Base-by-base conservation (phyloP, 2,797 vertebrate genomes). In the Tolypeutes matacus region DNA sequence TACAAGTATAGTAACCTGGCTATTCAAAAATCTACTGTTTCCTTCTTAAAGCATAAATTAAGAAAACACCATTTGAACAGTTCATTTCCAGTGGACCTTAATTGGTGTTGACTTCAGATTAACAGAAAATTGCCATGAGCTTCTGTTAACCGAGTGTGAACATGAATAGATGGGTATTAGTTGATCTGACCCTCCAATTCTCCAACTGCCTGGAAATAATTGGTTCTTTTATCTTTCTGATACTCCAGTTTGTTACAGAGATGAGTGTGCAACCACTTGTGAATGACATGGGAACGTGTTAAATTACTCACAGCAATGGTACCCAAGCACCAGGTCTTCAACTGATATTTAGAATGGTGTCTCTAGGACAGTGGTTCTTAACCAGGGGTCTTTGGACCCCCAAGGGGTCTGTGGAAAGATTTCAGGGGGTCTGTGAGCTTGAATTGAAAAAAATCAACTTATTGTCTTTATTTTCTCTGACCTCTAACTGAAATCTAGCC, bases 171-270 rank as follows among this genome's bases (percentile, higher is more conserved):
- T 81, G 56, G 15, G 87, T 96, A 89, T 78, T 78, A 93, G 36
- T 65, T 91, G 83, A 62, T 84, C 77, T 18, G 60, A 73, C 60
- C 72, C 31, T 85, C 34, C 27, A 86, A 7, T n/a, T n/a, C 56
- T 77, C 51, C 20, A 58, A 31, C 70, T 75, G 85, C 62, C 49
- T 83, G 29, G 36, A 94, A 89, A 60, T 91, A 95, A 95, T 91
- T 86, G 51, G 46, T n/a, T 29, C 92, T 96, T 96, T 95, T 86
- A 93, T 96, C 89, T 96, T 87, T 89, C 89, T 85, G 31, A 78
- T 85, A 75, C 65, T 85, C 46, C 31, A 49, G 23, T 90, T 80
- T 94, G 64, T 93, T 93, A 70, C 31, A 81, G 84, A 60, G 72
- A 23, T 10, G 84, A 73, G 34, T 62, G n/a, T 49, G 67, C 58